Base-by-base conservation (phyloP, 2,797 vertebrate genomes). In the Champsocephalus gunnari region DNA sequence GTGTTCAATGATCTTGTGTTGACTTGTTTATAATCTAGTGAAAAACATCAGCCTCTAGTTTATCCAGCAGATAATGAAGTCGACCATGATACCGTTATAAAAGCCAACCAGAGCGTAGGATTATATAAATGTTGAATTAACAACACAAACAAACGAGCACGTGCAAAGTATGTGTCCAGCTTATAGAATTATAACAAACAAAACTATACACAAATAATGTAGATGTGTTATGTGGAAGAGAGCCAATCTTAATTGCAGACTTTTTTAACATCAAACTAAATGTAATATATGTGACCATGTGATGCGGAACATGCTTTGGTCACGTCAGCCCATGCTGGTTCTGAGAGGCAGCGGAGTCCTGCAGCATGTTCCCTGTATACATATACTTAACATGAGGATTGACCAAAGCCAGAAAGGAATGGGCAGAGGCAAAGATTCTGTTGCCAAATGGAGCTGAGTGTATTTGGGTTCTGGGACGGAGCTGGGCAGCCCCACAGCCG, bases 301-400 rank as follows among this genome's bases (percentile, higher is more conserved):
- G 61, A 24, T 75, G 48, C 32, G 32, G 50, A 67, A 73, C 56
- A 72, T 79, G 74, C 65, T 64, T 57, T 1, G 5, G 43, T 51
- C 72, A 71, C 13, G 34, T 77, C 66, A 81, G 70, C 63, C 59
- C 71, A 17, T 17, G 45, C 59, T 38, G 55, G 62, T 75, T 76
- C 61, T 80, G 21, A 75, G 70, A 83, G 63, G 73, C 28, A 51
- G 73, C 1, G 47, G 75, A 71, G 62, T 80, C 74, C 74, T 62
- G 72, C 82, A 79, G 87, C 79, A 82, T 47, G 48, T 38, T 54
- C 60, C 58, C 66, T 82, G 78, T 73, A 80, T 86, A 85, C 85
- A 28, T 86, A 85, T 86, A 85, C 85, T 87, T 77, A 85, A 87
- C 72, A 82, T 87, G 32, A 69, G 75, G 66, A 88, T 43, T 60